phyloP scores from a whole-genome alignment of 53 echinoderm and acorn worm genomes.

The Echinarachnius parma region DNA sequence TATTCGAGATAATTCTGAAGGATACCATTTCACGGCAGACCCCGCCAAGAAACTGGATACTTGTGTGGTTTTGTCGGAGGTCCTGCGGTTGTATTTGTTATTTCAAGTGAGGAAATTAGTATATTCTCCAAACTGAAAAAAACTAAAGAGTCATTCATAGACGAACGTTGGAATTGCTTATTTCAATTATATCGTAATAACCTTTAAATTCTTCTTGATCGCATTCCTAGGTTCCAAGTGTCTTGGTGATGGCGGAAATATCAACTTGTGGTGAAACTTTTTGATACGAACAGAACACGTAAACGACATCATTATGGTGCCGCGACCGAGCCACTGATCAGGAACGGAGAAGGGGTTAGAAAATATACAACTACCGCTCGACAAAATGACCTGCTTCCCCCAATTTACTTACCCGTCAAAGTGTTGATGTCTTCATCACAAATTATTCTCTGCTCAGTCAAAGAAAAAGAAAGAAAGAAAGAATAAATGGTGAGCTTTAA shows the following conservation, averaged over 20 bases:
- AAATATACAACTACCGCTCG: slow-evolving; percentile 51
- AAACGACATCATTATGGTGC: slow-evolving; percentile 17
- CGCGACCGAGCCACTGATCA: not conserved
- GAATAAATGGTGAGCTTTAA: too few relatives aligned
- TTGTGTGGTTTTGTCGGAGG: slow-evolving; percentile 4
- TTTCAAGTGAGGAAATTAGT: slow-evolving; percentile 18
- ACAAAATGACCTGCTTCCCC: slow-evolving; percentile 37
- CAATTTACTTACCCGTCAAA: slow-evolving; percentile 27
- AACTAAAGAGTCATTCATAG: too few relatives aligned
- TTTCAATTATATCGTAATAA: too few relatives aligned
- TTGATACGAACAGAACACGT: not conserved
- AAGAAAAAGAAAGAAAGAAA: too few relatives aligned
- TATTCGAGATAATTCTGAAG: too few relatives aligned
- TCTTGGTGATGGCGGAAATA: slow-evolving; percentile 13
- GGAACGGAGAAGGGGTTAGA: slow-evolving; percentile 25
- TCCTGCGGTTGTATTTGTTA: slow-evolving; percentile 9
- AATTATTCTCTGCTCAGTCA: too few relatives aligned
- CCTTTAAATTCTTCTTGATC: slow-evolving; percentile 9
- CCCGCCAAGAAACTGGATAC: slow-evolving; percentile 29
- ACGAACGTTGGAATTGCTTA: too few relatives aligned
- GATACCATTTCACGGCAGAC: too few relatives aligned
- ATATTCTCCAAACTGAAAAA: not conserved
- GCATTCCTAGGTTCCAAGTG: not conserved
- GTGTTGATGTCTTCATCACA: slow-evolving; percentile 36
- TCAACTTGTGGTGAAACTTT: slow-evolving; percentile 15